Evolutionary conservation across 1,140 invertebrate species (phyloP).

Genomic region (Bursaphelenchus mucronatus): DNA sequence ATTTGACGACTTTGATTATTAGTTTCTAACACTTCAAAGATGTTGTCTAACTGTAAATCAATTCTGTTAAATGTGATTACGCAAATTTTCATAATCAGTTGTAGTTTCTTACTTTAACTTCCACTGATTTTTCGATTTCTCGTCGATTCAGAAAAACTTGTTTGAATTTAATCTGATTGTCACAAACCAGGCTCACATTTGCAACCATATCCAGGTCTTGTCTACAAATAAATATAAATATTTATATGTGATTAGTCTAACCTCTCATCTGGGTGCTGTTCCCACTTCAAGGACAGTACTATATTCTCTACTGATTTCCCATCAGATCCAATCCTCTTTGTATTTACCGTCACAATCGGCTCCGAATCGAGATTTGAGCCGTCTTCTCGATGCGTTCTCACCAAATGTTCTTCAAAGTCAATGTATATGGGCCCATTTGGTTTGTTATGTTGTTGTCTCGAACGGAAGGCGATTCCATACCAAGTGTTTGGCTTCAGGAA

Average conservation of each 20-base stretch:
- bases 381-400: constrained; percentile 43
- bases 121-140: constrained; percentile 52
- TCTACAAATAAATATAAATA: constrained; percentile 27
- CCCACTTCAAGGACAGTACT: constrained; percentile 41
- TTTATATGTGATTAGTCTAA: constrained; percentile 8
- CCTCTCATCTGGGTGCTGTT: constrained; percentile 44
- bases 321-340: constrained; percentile 21
- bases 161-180: constrained; percentile 50
- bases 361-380: constrained; percentile 23
- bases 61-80: no score
- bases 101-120: constrained; percentile 44
- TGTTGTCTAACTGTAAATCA: constrained; percentile 35
- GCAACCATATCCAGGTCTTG: constrained; percentile 45
- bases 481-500: constrained; percentile 52
- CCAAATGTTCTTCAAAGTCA: constrained; percentile 42
- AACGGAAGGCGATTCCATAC: constrained; percentile 51
- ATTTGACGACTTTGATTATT: constrained; percentile 44
- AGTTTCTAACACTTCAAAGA: constrained; percentile 41
- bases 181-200: constrained; percentile 49
- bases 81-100: not conserved
- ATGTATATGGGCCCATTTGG: constrained; percentile 28
- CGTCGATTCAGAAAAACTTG: constrained; percentile 34
- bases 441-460: constrained; percentile 18
- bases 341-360: constrained; percentile 25
- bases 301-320: constrained; percentile 48